These are phyloP conservation scores for Shinisaurus crocodilurus DNA, from an alignment of 2,113 vertebrate genomes.

Conservation along the genomic window DNA sequence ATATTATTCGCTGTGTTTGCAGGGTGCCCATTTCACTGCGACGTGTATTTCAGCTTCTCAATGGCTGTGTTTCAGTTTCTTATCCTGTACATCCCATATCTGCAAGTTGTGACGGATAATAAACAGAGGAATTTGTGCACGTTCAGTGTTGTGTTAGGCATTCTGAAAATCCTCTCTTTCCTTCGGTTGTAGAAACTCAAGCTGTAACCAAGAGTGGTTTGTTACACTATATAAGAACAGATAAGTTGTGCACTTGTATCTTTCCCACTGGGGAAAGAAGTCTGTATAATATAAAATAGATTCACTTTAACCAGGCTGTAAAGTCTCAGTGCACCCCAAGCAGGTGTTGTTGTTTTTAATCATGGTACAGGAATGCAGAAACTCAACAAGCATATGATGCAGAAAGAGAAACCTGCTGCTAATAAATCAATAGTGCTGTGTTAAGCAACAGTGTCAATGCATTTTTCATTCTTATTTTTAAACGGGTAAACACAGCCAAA, in stretches of 20 bases:
- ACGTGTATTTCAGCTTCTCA: not conserved
- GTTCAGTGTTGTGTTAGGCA: not conserved
- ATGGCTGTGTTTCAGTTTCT: not conserved
- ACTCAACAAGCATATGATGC: not conserved
- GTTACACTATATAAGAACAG: not conserved
- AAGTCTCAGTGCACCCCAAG: not conserved
- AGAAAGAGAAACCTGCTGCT: conserved; percentile 25
- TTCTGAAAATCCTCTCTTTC: not conserved
- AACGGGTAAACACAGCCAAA: conserved; percentile 12
- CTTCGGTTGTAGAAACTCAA: not conserved
- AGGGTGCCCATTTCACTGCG: not conserved
- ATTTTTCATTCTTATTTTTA: conserved; percentile 35
- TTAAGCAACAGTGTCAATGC: conserved; percentile 17
- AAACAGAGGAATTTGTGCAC: not conserved
- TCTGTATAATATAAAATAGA: not conserved
- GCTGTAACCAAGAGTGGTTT: not conserved
- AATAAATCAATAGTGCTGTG: conserved; percentile 30
- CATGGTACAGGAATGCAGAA: not conserved
- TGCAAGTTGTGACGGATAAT: not conserved
- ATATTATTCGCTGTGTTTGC: not conserved
- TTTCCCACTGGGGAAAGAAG: not conserved
- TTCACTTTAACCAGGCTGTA: not conserved
- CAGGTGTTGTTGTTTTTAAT: not conserved
- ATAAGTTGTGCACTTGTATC: not conserved
- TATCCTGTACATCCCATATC: not conserved